A percentile compares a stretch with the other conserved stretches of the same genome.
Evolutionary conservation across 2,113 vertebrate genomes (phyloP).

Genomic region (Rhea pennata): DNA sequence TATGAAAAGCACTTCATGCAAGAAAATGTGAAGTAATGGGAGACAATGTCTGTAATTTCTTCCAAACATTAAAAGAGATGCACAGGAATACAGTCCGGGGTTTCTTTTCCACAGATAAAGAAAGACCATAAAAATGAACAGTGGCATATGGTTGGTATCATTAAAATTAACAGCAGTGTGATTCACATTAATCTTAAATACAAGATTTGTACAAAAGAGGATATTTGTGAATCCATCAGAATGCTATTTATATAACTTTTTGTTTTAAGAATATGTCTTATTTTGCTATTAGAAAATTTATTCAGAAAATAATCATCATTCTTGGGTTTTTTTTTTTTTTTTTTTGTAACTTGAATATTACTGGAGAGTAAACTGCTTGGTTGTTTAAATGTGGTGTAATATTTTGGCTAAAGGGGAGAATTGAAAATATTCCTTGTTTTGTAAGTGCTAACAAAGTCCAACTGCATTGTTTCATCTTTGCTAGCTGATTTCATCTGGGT

Average conservation of each 20-base stretch:
- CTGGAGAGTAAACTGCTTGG: not conserved
- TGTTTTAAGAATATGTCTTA: not conserved
- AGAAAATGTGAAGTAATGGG: not conserved
- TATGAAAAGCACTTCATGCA: not conserved
- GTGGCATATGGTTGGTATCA: not conserved
- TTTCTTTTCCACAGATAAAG: not conserved
- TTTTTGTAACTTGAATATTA: not conserved
- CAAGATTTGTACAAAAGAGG: not conserved
- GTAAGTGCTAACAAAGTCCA: not conserved
- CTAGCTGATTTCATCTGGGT: not conserved
- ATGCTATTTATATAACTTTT: not conserved
- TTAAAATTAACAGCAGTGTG: not conserved
- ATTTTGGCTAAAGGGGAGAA: not conserved
- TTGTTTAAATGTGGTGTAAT: not conserved
- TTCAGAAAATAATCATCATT: not conserved
- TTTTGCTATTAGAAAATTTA: not conserved
- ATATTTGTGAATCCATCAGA: not conserved
- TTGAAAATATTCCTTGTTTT: not conserved
- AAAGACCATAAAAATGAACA: not conserved
- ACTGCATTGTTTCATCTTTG: not conserved
- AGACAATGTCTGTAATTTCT: not conserved
- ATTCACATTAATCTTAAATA: not conserved
- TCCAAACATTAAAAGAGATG: not conserved
- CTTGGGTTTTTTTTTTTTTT: too few relatives aligned
- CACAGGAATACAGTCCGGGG: not conserved